A percentile compares a stretch with the other conserved stretches of the same genome.
These are phyloP conservation scores for Parnassius apollo DNA, from an alignment of 2,888 invertebrate species.

Conservation along the genomic window DNA sequence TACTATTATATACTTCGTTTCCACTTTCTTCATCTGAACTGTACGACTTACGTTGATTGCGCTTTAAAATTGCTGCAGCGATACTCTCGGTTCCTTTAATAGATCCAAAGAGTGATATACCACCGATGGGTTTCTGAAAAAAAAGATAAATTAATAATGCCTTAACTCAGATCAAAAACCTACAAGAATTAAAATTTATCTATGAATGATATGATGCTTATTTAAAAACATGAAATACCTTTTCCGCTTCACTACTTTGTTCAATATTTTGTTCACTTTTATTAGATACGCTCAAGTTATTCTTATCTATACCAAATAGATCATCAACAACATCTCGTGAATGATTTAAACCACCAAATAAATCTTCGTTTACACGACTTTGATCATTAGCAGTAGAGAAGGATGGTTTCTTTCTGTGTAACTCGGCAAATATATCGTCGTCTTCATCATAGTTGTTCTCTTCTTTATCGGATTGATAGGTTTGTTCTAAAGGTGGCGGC, in stretches of 20 bases:
- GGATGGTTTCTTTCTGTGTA: constrained; percentile 48
- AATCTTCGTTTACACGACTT: constrained; percentile 38
- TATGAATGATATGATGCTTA: constrained; percentile 1
- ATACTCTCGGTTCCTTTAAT: constrained; percentile 63
- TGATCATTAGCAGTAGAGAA: constrained; percentile 31
- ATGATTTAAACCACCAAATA: constrained; percentile 39
- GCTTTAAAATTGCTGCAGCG: constrained; percentile 65
- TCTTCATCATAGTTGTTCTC: constrained; percentile 38
- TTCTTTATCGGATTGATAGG: constrained; percentile 35
- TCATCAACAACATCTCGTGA: constrained; percentile 9
- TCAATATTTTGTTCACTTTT: constrained; percentile 6
- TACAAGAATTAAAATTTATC: background rate
- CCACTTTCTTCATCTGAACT: constrained; percentile 52
- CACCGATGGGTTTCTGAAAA: constrained; percentile 82
- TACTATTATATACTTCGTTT: constrained; percentile 23
- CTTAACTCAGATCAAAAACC: background rate
- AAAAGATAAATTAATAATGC: background rate
- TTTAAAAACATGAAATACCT: constrained; percentile 13
- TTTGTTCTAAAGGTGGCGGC: constrained; percentile 75
- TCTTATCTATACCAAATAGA: constrained; percentile 19
- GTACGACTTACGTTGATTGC: constrained; percentile 55
- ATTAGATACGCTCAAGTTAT: background rate
- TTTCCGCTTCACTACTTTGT: constrained; percentile 10
- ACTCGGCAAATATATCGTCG: constrained; percentile 61
- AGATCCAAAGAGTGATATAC: constrained; percentile 80